phyloP scores from a whole-genome alignment of 2,797 vertebrate genomes.

The Mormyrus proboscirostris region DNA sequence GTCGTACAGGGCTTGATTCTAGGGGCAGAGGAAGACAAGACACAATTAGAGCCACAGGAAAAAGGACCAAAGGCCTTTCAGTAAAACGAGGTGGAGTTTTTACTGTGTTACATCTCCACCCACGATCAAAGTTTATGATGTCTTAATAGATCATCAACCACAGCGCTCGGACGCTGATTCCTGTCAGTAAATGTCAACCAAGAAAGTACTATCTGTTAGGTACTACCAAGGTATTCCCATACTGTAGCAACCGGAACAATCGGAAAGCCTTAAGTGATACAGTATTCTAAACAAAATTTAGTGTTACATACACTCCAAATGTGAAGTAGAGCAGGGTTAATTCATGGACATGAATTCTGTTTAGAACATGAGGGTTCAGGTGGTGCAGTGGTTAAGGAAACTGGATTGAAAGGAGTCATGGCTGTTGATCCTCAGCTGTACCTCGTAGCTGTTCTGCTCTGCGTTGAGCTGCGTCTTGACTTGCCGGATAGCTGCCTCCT shows the following conservation, averaged over 20 bases:
- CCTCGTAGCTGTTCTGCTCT: slow-evolving; percentile 67
- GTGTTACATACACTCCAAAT: background rate
- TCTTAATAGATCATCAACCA: background rate
- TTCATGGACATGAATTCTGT: background rate
- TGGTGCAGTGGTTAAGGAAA: background rate
- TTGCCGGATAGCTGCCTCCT: slow-evolving; percentile 66
- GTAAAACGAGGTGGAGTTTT: background rate
- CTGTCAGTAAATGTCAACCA: background rate
- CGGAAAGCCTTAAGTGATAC: background rate
- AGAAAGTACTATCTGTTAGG: background rate
- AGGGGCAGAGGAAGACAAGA: slow-evolving; percentile 13
- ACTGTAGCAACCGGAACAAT: background rate
- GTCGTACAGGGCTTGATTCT: slow-evolving; percentile 58
- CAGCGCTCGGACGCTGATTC: background rate
- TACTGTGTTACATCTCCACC: background rate
- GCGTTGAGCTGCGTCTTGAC: slow-evolving; percentile 70
- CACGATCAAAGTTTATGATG: background rate
- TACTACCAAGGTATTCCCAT: background rate
- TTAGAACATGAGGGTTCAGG: background rate
- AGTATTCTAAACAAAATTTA: background rate
- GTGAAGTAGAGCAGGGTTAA: background rate
- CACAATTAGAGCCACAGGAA: slow-evolving; percentile 3
- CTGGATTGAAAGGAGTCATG: background rate
- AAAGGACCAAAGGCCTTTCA: background rate
- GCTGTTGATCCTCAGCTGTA: slow-evolving; percentile 33